Evolutionary conservation across 2,888 invertebrate species (phyloP).

Genomic region (Hypomecis atomaria): DNA sequence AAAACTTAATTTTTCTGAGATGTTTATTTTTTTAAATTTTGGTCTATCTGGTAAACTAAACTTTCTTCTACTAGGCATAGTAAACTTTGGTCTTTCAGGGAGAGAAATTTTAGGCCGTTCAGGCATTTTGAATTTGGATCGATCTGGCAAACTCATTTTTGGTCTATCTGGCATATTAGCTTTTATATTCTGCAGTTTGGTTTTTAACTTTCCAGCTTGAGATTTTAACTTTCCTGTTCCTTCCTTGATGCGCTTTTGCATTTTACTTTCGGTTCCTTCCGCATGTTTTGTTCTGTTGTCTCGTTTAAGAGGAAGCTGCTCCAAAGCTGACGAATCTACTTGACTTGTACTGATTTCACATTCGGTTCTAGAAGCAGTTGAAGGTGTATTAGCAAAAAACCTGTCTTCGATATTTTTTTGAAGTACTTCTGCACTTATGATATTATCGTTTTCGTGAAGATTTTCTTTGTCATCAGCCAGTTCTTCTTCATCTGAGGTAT

Average conservation of each 20-base stretch:
- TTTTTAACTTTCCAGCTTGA: slow-evolving; percentile 89
- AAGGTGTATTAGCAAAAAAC: slow-evolving; percentile 85
- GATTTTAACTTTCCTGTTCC: slow-evolving; percentile 89
- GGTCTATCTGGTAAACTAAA: slow-evolving; percentile 87
- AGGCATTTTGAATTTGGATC: slow-evolving; percentile 78
- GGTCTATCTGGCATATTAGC: slow-evolving; percentile 83
- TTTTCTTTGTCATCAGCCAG: slow-evolving; percentile 67
- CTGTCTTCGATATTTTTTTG: slow-evolving; percentile 87
- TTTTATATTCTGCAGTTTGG: slow-evolving; percentile 86
- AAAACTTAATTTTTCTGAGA: slow-evolving; percentile 80
- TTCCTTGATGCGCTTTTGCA: slow-evolving; percentile 87
- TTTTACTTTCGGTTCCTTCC: slow-evolving; percentile 81
- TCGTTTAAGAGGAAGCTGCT: slow-evolving; percentile 86
- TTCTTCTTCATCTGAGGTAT: slow-evolving; percentile 81
- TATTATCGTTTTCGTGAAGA: slow-evolving; percentile 57
- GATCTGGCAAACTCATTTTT: slow-evolving; percentile 84
- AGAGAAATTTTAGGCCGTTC: slow-evolving; percentile 83
- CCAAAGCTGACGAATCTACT: slow-evolving; percentile 87
- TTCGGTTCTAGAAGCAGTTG: slow-evolving; percentile 86
- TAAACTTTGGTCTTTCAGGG: slow-evolving; percentile 85
- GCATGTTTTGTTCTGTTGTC: slow-evolving; percentile 82
- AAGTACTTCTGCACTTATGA: slow-evolving; percentile 79
- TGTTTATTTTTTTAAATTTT: slow-evolving; percentile 77
- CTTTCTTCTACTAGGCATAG: slow-evolving; percentile 85
- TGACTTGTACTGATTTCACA: slow-evolving; percentile 88